These are phyloP conservation scores for Coreius guichenoti DNA, from an alignment of 2,797 vertebrate species.

Conservation along the genomic window DNA sequence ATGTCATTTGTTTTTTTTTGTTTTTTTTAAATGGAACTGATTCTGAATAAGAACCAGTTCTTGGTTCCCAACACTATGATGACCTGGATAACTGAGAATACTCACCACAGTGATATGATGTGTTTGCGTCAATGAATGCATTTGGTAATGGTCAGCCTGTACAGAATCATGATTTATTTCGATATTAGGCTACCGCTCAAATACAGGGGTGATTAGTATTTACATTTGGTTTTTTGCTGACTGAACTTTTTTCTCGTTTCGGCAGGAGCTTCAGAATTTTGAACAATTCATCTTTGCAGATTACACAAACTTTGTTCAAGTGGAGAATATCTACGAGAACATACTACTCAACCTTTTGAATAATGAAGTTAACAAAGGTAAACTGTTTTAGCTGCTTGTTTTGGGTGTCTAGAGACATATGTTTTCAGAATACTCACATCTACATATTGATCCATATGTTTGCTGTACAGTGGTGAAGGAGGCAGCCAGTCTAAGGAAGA, in stretches of 20 bases:
- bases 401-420: neutral
- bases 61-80: no score
- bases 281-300: conserved; percentile 93
- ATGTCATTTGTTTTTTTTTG: no score
- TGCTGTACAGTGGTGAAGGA: conserved; percentile 84
- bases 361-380: conserved; percentile 87
- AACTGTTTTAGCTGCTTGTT: neutral
- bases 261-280: conserved; percentile 87
- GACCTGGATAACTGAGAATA: no score
- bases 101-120: neutral
- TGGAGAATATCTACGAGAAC: conserved; percentile 89
- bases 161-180: neutral
- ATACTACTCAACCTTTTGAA: conserved; percentile 82
- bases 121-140: neutral
- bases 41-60: no score
- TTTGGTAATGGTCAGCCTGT: neutral
- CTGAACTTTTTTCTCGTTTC: neutral
- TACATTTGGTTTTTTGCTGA: neutral
- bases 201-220: neutral
- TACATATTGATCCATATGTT: neutral
- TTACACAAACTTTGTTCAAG: conserved; percentile 86
- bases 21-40: no score
- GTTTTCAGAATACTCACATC: neutral
- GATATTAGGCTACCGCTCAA: neutral
- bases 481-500: conserved; percentile 84